phyloP scores from a whole-genome alignment of 2,888 invertebrate genomes.

The Auanema freiburgensis region DNA sequence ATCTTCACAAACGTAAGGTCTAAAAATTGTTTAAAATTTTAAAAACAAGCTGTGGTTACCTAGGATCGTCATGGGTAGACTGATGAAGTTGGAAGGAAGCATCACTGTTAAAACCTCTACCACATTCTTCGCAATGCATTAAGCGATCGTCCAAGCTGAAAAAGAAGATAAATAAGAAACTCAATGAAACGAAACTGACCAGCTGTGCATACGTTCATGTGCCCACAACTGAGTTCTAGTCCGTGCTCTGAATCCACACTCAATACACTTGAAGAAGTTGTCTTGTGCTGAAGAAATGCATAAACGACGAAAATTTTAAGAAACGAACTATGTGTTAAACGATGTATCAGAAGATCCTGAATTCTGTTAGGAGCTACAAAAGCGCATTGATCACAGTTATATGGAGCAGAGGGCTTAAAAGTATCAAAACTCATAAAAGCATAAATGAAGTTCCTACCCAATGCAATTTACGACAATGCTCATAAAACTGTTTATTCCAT shows the following conservation, averaged over 20 bases:
- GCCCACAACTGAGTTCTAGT: conserved; percentile 68
- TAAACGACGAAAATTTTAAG: not conserved
- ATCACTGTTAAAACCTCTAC: conserved; percentile 71
- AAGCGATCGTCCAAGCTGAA: conserved; percentile 69
- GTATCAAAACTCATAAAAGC: not conserved
- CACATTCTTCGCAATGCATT: conserved; percentile 70
- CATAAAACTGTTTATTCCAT: conserved; percentile 72
- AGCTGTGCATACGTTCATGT: conserved; percentile 71
- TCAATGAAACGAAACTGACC: conserved; percentile 5
- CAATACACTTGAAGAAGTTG: conserved; percentile 67
- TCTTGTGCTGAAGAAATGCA: conserved; percentile 63
- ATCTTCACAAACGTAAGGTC: conserved; percentile 73
- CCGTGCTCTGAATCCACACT: conserved; percentile 60
- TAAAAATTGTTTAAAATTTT: conserved; percentile 42
- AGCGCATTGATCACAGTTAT: conserved; percentile 72
- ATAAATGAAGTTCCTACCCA: conserved; percentile 25
- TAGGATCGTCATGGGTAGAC: conserved; percentile 32
- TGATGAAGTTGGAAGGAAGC: conserved; percentile 71
- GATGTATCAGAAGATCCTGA: conserved; percentile 71
- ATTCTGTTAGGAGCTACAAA: conserved; percentile 68
- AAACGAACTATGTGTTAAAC: conserved; percentile 69
- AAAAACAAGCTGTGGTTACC: conserved; percentile 21
- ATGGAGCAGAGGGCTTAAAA: conserved; percentile 70
- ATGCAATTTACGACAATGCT: conserved; percentile 70
- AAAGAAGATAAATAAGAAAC: not conserved